phyloP scores from a whole-genome alignment of 2,113 vertebrate species.

The Montifringilla adamsi region DNA sequence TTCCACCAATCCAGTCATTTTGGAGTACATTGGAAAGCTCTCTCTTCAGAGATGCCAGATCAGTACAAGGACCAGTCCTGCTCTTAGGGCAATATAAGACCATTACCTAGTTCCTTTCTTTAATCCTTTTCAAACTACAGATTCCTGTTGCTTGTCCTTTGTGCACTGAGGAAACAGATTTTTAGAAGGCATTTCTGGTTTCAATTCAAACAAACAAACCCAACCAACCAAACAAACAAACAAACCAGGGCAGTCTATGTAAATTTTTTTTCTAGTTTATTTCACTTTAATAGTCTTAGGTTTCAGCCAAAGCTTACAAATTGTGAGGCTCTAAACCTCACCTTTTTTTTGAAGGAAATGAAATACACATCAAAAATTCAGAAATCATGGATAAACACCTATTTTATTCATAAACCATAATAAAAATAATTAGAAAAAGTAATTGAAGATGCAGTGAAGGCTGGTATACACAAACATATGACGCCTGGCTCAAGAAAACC shows the following conservation, averaged over 20 bases:
- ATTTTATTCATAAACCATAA: not conserved
- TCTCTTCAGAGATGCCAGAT: not conserved
- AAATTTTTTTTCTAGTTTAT: not conserved
- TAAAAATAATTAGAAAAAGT: not conserved
- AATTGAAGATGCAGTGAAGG: not conserved
- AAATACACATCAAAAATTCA: not conserved
- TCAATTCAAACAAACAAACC: not conserved
- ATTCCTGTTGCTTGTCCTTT: not conserved
- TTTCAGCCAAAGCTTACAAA: not conserved
- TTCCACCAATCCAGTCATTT: not conserved
- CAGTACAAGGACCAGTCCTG: not conserved
- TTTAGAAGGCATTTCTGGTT: not conserved
- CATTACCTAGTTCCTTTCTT: not conserved
- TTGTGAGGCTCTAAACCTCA: not conserved
- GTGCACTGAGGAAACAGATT: not conserved
- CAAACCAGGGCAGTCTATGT: not conserved
- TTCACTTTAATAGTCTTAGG: not conserved
- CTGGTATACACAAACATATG: not conserved
- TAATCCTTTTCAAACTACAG: not conserved
- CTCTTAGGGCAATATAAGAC: not conserved
- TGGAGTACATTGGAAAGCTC: not conserved
- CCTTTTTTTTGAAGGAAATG: not conserved
- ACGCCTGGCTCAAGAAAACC: not conserved
- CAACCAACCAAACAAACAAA: too few relatives aligned
- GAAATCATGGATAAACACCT: not conserved